phyloP scores from a whole-genome alignment of 1,140 invertebrate species.

The Limonius californicus region DNA sequence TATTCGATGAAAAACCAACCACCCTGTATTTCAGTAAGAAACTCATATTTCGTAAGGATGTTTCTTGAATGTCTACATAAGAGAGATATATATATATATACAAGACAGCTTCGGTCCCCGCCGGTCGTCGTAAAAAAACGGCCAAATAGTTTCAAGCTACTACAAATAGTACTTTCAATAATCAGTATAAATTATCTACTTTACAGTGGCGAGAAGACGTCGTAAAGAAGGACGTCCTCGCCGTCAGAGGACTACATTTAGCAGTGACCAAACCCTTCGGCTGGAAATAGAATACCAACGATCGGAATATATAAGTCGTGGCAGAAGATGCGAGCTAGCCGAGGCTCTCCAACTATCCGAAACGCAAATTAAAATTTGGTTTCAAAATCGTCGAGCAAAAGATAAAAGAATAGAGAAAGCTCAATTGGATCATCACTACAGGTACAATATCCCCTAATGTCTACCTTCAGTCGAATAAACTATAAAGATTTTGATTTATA shows the following conservation, averaged over 20 bases:
- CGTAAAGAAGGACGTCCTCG: conserved; percentile 81
- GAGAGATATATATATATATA: too few relatives aligned
- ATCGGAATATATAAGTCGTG: conserved; percentile 87
- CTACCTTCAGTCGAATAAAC: too few relatives aligned
- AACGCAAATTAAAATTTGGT: conserved; percentile 96
- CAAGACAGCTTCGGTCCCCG: too few relatives aligned
- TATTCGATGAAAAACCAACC: too few relatives aligned
- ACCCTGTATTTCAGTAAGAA: too few relatives aligned
- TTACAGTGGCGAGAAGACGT: conserved; percentile 60
- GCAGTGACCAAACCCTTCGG: conserved; percentile 84
- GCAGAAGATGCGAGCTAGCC: conserved; percentile 81
- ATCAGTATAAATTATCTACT: too few relatives aligned
- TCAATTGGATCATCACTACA: conserved; percentile 89
- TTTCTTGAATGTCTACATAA: too few relatives aligned
- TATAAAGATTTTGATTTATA: too few relatives aligned
- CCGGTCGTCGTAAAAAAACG: too few relatives aligned
- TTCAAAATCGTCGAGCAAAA: conserved; percentile 92
- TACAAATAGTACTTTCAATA: too few relatives aligned
- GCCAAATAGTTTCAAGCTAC: too few relatives aligned
- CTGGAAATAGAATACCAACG: conserved; percentile 87
- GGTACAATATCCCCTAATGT: conserved; percentile 58
- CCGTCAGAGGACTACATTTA: conserved; percentile 91
- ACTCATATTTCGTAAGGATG: too few relatives aligned
- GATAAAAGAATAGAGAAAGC: conserved; percentile 95
- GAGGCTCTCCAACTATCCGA: conserved; percentile 78